phyloP scores from a whole-genome alignment of 2,113 vertebrate species.

The Nesoenas mayeri region DNA sequence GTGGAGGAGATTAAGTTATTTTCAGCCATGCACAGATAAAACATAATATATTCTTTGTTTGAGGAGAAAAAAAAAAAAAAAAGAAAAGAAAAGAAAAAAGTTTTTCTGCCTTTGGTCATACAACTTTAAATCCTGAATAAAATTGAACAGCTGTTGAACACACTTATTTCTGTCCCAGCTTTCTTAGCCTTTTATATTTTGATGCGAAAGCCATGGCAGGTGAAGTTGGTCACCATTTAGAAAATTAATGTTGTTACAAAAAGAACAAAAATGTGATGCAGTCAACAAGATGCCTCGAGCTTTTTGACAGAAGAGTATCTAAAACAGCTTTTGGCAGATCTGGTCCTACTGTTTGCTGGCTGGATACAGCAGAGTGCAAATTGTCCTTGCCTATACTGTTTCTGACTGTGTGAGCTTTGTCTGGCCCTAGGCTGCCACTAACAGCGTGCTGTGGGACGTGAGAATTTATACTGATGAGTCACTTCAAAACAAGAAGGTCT shows the following conservation, averaged over 20 bases:
- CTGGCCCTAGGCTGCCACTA: background rate
- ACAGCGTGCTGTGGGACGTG: background rate
- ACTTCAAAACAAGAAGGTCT: constrained; percentile 14
- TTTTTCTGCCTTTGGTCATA: background rate
- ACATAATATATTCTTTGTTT: background rate
- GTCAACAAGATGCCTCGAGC: background rate
- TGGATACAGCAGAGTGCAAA: background rate
- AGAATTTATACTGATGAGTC: background rate
- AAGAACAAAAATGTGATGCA: background rate
- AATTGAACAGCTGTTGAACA: background rate
- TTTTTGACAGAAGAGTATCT: background rate
- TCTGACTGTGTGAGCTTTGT: background rate
- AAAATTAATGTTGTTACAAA: background rate
- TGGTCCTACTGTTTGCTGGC: background rate
- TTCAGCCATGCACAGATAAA: background rate
- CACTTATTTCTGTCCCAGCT: background rate
- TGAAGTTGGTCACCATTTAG: background rate
- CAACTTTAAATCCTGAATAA: background rate
- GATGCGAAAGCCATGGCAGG: background rate
- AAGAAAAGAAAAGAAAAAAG: background rate
- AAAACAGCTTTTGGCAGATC: background rate
- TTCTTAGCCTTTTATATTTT: background rate
- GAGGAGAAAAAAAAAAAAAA: background rate
- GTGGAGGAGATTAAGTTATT: background rate
- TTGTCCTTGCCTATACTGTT: background rate